These are phyloP conservation scores for Amiota mariae DNA, from an alignment of 2,888 invertebrate genomes.

Conservation along the genomic window DNA sequence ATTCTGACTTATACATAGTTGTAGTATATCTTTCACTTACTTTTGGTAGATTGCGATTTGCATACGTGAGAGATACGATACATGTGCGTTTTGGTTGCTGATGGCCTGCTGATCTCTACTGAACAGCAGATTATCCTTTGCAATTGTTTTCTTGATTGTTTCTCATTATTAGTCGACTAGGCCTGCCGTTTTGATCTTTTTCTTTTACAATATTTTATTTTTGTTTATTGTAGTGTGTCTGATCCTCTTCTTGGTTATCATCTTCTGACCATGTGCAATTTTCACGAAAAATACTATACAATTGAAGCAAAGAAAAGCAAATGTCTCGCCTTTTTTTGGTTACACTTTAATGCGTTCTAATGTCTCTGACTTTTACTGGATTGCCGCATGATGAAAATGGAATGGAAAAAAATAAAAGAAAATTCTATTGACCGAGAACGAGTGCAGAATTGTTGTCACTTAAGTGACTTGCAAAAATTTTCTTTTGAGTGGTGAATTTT, in stretches of 20 bases:
- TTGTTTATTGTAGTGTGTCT: neutral
- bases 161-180: slow-evolving; percentile 48
- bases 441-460: slow-evolving; percentile 49
- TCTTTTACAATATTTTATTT: slow-evolving; percentile 38
- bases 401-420: neutral
- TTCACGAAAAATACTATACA: slow-evolving; percentile 32
- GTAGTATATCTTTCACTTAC: no score
- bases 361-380: slow-evolving; percentile 67
- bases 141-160: slow-evolving; percentile 69
- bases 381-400: slow-evolving; percentile 5
- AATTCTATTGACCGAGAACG: neutral
- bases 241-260: slow-evolving; percentile 14
- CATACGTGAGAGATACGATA: slow-evolving; percentile 9
- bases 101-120: slow-evolving; percentile 59
- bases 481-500: slow-evolving; percentile 21
- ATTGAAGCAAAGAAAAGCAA: slow-evolving; percentile 24
- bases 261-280: neutral
- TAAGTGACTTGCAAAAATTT: slow-evolving; percentile 60
- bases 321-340: slow-evolving; percentile 62
- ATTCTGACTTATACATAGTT: neutral
- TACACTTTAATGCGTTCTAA: slow-evolving; percentile 69
- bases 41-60: neutral
- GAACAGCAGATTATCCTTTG: slow-evolving; percentile 64
- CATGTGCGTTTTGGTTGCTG: slow-evolving; percentile 34
- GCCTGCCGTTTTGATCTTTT: slow-evolving; percentile 24